phyloP scores from a whole-genome alignment of 2,113 vertebrate species.

The Mobula birostris region DNA sequence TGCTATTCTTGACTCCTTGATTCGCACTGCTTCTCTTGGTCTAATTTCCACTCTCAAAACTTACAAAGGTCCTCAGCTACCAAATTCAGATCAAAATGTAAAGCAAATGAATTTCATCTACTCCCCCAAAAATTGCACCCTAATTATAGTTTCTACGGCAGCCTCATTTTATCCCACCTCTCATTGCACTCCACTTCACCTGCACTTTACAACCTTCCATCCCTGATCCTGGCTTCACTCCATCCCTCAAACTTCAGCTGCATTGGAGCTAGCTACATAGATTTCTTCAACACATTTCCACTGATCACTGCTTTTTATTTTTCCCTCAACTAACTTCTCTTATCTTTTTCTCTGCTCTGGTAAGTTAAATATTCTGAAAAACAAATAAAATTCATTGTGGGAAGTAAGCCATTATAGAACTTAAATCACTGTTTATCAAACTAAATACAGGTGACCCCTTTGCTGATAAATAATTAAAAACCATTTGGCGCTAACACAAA shows the following conservation, averaged over 20 bases:
- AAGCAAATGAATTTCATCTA: background rate
- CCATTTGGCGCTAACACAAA: background rate
- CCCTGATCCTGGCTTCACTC: background rate
- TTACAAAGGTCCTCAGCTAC: background rate
- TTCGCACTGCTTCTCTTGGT: background rate
- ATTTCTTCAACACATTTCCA: slow-evolving; percentile 36
- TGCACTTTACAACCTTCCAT: background rate
- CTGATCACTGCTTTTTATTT: slow-evolving; percentile 41
- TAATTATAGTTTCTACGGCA: background rate
- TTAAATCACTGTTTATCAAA: slow-evolving; percentile 32
- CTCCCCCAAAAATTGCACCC: background rate
- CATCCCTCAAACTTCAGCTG: background rate
- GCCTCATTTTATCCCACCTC: background rate
- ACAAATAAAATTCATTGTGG: slow-evolving; percentile 36
- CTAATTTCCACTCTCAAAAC: background rate
- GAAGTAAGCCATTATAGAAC: background rate
- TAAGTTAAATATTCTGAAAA: slow-evolving; percentile 41
- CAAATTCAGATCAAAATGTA: background rate
- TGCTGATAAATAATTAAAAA: background rate
- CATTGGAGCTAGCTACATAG: background rate
- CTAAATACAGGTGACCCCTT: background rate
- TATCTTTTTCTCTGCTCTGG: background rate
- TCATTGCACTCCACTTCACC: background rate
- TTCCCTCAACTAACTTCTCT: slow-evolving; percentile 38
- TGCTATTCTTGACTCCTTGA: background rate